Evolutionary conservation across 1,140 invertebrate genomes (phyloP).

Genomic region (Cylas formicarius): DNA sequence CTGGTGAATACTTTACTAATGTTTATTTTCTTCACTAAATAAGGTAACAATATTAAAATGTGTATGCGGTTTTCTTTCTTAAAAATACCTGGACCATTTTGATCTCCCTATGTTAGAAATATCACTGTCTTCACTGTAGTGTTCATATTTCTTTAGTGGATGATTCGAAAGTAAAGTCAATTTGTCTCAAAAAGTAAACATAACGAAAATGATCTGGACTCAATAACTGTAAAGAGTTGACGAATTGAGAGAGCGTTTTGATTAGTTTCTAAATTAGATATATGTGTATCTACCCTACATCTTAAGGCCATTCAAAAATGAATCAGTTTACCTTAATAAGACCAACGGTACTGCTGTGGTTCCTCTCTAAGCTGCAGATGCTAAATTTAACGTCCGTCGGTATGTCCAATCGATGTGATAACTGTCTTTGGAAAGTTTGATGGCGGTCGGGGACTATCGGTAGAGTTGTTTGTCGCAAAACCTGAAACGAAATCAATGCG

Average conservation of each 20-base stretch:
- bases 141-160: too few relatives aligned
- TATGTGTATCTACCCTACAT: not conserved
- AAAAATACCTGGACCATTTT: too few relatives aligned
- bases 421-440: constrained; percentile 23
- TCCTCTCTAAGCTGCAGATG: constrained; percentile 23
- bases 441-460: constrained; percentile 23
- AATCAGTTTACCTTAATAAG: constrained; percentile 23
- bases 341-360: constrained; percentile 17
- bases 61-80: too few relatives aligned
- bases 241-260: not conserved
- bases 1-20: too few relatives aligned
- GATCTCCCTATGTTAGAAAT: too few relatives aligned
- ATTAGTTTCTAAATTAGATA: not conserved
- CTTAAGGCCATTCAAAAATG: not conserved
- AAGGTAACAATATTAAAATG: too few relatives aligned
- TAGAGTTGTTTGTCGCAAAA: constrained; percentile 24
- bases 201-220: too few relatives aligned
- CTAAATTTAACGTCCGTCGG: constrained; percentile 25
- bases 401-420: constrained; percentile 21
- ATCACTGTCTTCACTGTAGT: too few relatives aligned
- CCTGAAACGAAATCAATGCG: constrained; percentile 15
- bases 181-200: too few relatives aligned
- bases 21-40: too few relatives aligned
- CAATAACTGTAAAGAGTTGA: too few relatives aligned
- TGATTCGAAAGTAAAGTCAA: too few relatives aligned